phyloP scores from a whole-genome alignment of 2,888 invertebrate species.

The Villa cingulata region DNA sequence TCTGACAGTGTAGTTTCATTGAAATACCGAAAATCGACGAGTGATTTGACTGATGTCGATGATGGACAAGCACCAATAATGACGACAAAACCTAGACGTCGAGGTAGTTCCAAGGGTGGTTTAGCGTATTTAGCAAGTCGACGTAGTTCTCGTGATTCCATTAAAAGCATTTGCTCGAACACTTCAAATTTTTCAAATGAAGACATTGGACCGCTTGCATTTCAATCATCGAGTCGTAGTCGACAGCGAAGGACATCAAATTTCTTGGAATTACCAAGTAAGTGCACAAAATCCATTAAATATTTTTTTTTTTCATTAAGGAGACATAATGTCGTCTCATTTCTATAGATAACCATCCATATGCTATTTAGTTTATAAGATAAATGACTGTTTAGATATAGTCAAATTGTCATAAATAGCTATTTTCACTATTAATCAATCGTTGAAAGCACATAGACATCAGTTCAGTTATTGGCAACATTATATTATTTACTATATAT shows the following conservation, averaged over 20 bases:
- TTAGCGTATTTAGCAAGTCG: constrained; percentile 72
- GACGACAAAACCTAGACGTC: constrained; percentile 50
- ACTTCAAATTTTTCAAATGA: constrained; percentile 56
- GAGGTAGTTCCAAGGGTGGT: constrained; percentile 48
- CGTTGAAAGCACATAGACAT: too few relatives aligned
- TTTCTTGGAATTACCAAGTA: constrained; percentile 75
- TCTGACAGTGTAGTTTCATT: constrained; percentile 34
- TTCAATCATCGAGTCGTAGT: constrained; percentile 62
- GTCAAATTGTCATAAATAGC: too few relatives aligned
- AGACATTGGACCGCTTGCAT: constrained; percentile 67
- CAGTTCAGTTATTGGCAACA: too few relatives aligned
- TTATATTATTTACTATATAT: too few relatives aligned
- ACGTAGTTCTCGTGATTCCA: constrained; percentile 64
- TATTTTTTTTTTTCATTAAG: too few relatives aligned
- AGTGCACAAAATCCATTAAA: too few relatives aligned
- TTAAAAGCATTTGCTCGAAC: constrained; percentile 51
- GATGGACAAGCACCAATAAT: constrained; percentile 46
- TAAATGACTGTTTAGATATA: too few relatives aligned
- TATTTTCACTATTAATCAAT: too few relatives aligned
- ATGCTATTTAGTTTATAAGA: too few relatives aligned
- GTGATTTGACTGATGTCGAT: constrained; percentile 45
- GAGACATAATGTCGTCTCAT: too few relatives aligned
- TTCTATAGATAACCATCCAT: too few relatives aligned
- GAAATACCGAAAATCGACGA: constrained; percentile 59
- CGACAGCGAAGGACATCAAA: constrained; percentile 72